phyloP scores from a whole-genome alignment of 1,140 invertebrate genomes.

The Metaphire vulgaris region DNA sequence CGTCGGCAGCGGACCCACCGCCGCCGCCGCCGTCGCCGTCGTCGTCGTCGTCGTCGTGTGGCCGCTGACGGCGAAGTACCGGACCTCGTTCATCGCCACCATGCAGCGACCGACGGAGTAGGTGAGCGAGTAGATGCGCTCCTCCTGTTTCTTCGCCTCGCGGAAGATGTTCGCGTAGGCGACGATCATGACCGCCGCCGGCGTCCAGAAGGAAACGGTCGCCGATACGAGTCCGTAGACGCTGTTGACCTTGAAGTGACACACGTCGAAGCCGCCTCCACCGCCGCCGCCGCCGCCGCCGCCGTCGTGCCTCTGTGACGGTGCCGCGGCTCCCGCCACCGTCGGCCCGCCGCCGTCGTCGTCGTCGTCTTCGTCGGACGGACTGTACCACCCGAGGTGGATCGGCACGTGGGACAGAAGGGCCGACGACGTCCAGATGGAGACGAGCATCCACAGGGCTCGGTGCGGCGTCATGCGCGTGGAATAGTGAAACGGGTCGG shows the following conservation, averaged over 20 bases:
- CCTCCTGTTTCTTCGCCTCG: slow-evolving; percentile 76
- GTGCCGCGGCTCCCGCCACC: neutral
- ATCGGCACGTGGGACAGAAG: slow-evolving; percentile 52
- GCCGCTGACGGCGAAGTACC: neutral
- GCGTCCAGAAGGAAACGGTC: slow-evolving; percentile 92
- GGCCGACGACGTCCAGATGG: slow-evolving; percentile 47
- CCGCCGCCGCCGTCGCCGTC: too few species aligned
- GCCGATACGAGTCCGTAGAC: slow-evolving; percentile 84
- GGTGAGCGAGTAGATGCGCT: slow-evolving; percentile 20
- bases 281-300: too few species aligned
- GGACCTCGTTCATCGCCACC: neutral
- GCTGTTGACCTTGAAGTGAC: slow-evolving; percentile 75
- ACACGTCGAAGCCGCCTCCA: neutral
- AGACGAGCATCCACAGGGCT: slow-evolving; percentile 44
- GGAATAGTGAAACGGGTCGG: slow-evolving; percentile 51
- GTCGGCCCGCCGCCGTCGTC: too few species aligned
- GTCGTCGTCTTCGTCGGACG: too few species aligned
- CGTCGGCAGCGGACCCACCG: neutral
- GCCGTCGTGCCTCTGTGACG: too few species aligned
- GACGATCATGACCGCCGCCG: slow-evolving; percentile 86
- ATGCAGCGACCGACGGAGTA: neutral
- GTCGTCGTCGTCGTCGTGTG: neutral
- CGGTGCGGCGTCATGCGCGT: slow-evolving; percentile 43
- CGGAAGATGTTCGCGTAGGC: slow-evolving; percentile 77
- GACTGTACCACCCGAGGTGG: slow-evolving; percentile 49